phyloP scores from a whole-genome alignment of 2,113 vertebrate genomes.

The Fregetta grallaria region DNA sequence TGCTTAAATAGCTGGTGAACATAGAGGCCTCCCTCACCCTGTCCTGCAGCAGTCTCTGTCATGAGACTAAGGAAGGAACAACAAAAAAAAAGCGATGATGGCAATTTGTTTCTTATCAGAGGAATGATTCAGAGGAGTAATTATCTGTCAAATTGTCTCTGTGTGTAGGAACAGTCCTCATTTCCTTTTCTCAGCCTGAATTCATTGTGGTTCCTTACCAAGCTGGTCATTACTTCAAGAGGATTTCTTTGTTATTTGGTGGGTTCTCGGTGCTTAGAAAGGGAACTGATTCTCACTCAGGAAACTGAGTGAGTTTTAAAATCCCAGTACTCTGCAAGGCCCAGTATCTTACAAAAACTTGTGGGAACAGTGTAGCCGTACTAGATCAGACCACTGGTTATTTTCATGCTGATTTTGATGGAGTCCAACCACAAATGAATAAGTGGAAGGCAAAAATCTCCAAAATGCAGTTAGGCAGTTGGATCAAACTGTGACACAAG shows the following conservation, averaged over 20 bases:
- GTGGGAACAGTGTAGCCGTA: not conserved
- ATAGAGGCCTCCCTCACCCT: not conserved
- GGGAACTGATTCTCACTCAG: not conserved
- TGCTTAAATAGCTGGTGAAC: not conserved
- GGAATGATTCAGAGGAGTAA: slow-evolving; percentile 21
- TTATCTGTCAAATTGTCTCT: slow-evolving; percentile 8
- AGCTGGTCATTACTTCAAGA: not conserved
- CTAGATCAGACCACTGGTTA: not conserved
- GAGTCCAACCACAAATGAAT: not conserved
- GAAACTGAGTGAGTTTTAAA: not conserved
- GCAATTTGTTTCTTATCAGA: slow-evolving; percentile 31
- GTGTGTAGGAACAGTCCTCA: not conserved
- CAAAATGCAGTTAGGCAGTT: not conserved
- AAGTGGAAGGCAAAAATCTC: not conserved
- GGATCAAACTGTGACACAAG: not conserved
- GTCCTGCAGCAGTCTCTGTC: not conserved
- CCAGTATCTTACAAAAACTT: not conserved
- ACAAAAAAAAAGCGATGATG: not conserved
- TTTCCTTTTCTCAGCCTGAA: not conserved
- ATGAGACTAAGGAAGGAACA: not conserved
- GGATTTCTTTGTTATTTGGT: not conserved
- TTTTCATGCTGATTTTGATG: not conserved
- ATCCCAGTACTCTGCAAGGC: not conserved
- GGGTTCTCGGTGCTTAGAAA: not conserved
- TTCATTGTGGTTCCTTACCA: not conserved